Evolutionary conservation across 35 echinoderm and acorn worm genomes (phyloP), one percentile per base, ranked within the genome.

Genomic region (Strongylocentrotus purpuratus): DNA sequence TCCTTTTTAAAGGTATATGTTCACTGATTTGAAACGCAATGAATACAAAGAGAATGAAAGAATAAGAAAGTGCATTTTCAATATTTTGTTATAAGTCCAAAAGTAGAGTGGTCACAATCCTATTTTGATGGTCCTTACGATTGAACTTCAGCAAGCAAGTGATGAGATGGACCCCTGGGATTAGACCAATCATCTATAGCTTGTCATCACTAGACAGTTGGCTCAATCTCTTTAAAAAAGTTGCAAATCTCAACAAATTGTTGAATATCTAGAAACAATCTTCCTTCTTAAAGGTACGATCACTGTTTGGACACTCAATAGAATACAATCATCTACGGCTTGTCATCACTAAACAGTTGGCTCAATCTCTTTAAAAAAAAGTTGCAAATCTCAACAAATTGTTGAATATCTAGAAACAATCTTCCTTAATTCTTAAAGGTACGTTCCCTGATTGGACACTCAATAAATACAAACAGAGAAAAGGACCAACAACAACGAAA

Each of bases 371-470:
- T 78, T 8, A 0, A 14, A 59, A 59, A 59, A 78, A 78, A 78
- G 65, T n/a, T 78, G 65, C 65, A 78, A 78, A 78, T 78, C 65
- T 78, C 65, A 78, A 78, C 65, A 78, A 78, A 78, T 78, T 70
- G 61, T 70, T 70, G 61, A 70, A 70, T 25, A 70, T 70, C 20
- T 70, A 70, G 61, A 70, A 70, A 70, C 61, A 70, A 70, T 70
- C 65, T 78, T 28, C 20, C 18, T n/a, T n/a, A n/a, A n/a, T 78
- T 8, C 65, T 78, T 78, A 78, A 78, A 78, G 65, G 5, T 3
- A 28, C 3, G 3, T 78, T 78, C 65, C 4, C 28, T n/a, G 6
- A 78, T n/a, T 78, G 28, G 61, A 70, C 1, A 50, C 35, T n/a
- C 35, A 41, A 41, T 41, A 41, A 41, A 41, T 41, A 41, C 35